phyloP scores from a whole-genome alignment of 2,113 vertebrate species.

The Ondatra zibethicus region DNA sequence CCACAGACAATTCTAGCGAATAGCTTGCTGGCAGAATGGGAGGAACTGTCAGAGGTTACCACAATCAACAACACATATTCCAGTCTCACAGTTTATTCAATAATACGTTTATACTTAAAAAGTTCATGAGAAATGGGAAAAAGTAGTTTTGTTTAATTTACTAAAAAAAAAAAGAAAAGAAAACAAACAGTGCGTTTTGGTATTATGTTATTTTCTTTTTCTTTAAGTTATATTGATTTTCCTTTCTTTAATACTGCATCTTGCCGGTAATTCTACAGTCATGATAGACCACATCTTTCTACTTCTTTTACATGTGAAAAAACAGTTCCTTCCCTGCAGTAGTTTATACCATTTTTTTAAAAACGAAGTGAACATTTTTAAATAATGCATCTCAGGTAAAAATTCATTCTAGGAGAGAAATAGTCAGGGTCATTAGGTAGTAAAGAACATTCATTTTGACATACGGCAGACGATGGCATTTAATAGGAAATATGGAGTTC shows the following conservation, averaged over 20 bases:
- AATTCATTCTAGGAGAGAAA: conserved; percentile 18
- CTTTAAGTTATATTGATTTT: background rate
- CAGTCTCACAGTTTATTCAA: background rate
- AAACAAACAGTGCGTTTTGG: background rate
- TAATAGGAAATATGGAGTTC: conserved; percentile 29
- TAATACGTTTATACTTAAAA: conserved; percentile 34
- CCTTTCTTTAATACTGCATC: background rate
- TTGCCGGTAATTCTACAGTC: background rate
- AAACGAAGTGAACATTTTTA: background rate
- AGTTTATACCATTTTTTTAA: background rate
- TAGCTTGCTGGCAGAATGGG: background rate
- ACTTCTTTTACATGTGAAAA: background rate
- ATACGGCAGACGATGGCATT: background rate
- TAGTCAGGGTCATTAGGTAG: conserved; percentile 55
- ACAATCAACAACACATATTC: conserved; percentile 40
- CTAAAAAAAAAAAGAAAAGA: too few species aligned
- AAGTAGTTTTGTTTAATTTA: background rate
- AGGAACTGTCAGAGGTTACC: background rate
- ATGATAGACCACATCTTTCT: background rate
- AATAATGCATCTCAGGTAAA: background rate
- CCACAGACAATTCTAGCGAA: background rate
- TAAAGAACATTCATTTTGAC: conserved; percentile 32
- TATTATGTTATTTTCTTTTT: background rate
- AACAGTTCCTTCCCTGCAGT: background rate
- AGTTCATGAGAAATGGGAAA: background rate